Evolutionary conservation across 2,797 vertebrate genomes (phyloP), one percentile per base, ranked within the genome.

Genomic region (Philypnodon macrostomus): DNA sequence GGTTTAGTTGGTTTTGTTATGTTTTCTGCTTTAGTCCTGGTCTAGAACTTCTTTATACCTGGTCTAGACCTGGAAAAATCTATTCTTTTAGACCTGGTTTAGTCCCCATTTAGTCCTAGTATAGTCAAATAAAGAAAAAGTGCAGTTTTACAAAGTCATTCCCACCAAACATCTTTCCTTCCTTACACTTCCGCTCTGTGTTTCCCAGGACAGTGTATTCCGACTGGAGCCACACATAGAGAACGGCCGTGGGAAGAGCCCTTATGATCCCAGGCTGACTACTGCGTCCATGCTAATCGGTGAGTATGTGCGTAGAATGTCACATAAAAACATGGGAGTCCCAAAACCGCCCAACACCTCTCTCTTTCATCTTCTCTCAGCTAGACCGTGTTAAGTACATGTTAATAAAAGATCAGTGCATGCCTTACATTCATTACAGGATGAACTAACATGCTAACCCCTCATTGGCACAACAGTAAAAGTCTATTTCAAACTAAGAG

Each of bases 171-270:
- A n/a, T n/a, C n/a, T n/a, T 17, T 5, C 2, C 4, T 26, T 14
- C 21, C 52, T 39, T 45, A 4, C 17, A 18, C 8, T 58, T 1
- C 72, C 7, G 53, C 13, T 64, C 10, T 63, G 2, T 66, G 23
- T 47, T 30, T 34, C 76, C 33, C 79, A 98, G 96, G 96, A 98
- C 79, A 93, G 87, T 51, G 82, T 95, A 60, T 98, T 99, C 88
- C 92, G 87, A 61, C 81, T 99, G 62, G 93, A 90, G 59, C 82
- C 92, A 5, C 91, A 91, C 57, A 86, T 94, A 66, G 96, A 99
- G 87, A 99, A 98, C 29, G 96, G 96, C 49, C 87, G 96, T 47
- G 96, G 96, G 29, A 99, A 99, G 85, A 98, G 96, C 65, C 96
- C 96, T 1, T 99, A 99, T 30, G 96, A 99, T 77, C 96, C 96